Evolutionary conservation across 2,797 vertebrate genomes (phyloP).

Genomic region (Gymnothorax javanicus): DNA sequence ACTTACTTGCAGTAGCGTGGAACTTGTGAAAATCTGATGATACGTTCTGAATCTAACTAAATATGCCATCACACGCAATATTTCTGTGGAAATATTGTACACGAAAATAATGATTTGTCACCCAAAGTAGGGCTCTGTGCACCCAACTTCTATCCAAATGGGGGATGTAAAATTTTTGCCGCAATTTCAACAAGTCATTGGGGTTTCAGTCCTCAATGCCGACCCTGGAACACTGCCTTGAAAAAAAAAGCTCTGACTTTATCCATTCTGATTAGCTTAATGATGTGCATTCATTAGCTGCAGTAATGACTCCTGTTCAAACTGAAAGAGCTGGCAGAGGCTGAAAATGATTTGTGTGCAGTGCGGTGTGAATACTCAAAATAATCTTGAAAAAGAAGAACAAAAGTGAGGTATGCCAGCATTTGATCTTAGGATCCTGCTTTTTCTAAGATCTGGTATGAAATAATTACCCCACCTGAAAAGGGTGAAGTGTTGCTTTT

Average conservation of each 20-base stretch:
- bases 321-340: constrained; percentile 15
- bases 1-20: neutral
- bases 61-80: neutral
- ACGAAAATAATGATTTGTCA: too few relatives aligned
- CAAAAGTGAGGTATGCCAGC: neutral
- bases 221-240: too few relatives aligned
- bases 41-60: neutral
- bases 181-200: too few relatives aligned
- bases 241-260: too few relatives aligned
- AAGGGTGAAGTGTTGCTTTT: too few relatives aligned
- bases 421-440: neutral
- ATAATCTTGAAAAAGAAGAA: neutral
- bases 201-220: too few relatives aligned
- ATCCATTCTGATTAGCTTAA: constrained; percentile 14
- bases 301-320: neutral
- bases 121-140: too few relatives aligned
- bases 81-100: neutral
- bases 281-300: constrained; percentile 4
- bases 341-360: neutral
- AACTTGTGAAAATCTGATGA: neutral
- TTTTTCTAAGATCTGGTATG: neutral
- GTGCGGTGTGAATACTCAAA: neutral
- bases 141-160: too few relatives aligned
- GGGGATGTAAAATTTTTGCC: too few relatives aligned
- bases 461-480: neutral